Evolutionary conservation across 2,888 invertebrate species (phyloP).

Genomic region (Megamerina dolium): DNA sequence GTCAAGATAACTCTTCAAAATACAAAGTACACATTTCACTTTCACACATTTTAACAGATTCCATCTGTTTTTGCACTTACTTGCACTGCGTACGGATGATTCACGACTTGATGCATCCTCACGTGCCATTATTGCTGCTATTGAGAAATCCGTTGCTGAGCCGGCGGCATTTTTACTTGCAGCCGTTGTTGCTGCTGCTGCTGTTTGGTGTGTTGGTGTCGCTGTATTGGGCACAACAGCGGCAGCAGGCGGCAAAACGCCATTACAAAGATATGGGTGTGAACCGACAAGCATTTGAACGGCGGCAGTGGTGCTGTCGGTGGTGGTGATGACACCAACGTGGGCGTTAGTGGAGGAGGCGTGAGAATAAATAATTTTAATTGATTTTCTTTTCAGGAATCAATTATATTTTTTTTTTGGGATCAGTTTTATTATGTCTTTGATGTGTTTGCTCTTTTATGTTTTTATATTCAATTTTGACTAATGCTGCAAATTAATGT

Average conservation of each 20-base stretch:
- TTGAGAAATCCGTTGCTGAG: conserved; percentile 85
- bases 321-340: too few relatives aligned
- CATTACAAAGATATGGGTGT: conserved; percentile 40
- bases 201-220: conserved; percentile 18
- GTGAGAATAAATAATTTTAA: conserved; percentile 7
- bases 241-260: conserved; percentile 12
- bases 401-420: too few relatives aligned
- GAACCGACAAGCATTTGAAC: conserved; percentile 41
- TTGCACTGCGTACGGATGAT: conserved; percentile 45
- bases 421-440: too few relatives aligned
- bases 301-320: background rate
- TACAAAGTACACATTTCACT: too few relatives aligned
- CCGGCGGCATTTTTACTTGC: conserved; percentile 42
- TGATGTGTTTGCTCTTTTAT: too few relatives aligned
- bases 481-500: too few relatives aligned
- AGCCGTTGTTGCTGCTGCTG: conserved; percentile 25
- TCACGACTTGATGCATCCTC: conserved; percentile 50
- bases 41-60: background rate
- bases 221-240: conserved; percentile 28
- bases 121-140: conserved; percentile 87
- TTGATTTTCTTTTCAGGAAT: too few relatives aligned
- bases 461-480: too few relatives aligned
- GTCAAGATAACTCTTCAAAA: too few relatives aligned
- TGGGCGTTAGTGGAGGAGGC: conserved; percentile 6
- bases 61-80: conserved; percentile 26